These are phyloP conservation scores for Spodoptera littoralis DNA, from an alignment of 2,888 invertebrate species.

Conservation along the genomic window DNA sequence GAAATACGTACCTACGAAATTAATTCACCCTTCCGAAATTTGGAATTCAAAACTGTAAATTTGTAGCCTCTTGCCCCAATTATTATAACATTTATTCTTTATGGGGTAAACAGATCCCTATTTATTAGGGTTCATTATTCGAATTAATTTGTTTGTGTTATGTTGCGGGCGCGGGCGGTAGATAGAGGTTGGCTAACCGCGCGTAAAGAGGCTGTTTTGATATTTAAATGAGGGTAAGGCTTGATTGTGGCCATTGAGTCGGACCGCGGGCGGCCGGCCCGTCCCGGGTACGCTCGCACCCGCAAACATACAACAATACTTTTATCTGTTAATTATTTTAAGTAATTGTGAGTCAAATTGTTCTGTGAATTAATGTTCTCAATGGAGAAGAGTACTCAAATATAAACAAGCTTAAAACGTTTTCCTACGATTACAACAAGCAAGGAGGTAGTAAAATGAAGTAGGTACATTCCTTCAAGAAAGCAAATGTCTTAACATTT, in stretches of 20 bases:
- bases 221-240: constrained; percentile 87
- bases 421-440: no score
- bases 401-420: not conserved
- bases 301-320: constrained; percentile 39
- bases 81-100: constrained; percentile 88
- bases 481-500: not conserved
- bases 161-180: constrained; percentile 76
- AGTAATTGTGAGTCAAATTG: constrained; percentile 12
- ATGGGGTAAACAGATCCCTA: constrained; percentile 86
- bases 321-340: constrained; percentile 46
- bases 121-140: constrained; percentile 88
- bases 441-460: no score
- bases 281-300: constrained; percentile 24
- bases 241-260: constrained; percentile 81
- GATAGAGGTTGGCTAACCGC: constrained; percentile 73
- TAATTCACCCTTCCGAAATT: constrained; percentile 85
- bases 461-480: no score
- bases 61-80: constrained; percentile 85
- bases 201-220: constrained; percentile 84
- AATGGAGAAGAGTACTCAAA: not conserved
- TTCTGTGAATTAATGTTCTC: not conserved
- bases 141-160: constrained; percentile 89
- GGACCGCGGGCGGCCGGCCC: constrained; percentile 58
- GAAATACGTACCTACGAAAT: constrained; percentile 70
- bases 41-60: constrained; percentile 82